Base-by-base conservation (phyloP, 2,797 vertebrate species). In the Alca torda region DNA sequence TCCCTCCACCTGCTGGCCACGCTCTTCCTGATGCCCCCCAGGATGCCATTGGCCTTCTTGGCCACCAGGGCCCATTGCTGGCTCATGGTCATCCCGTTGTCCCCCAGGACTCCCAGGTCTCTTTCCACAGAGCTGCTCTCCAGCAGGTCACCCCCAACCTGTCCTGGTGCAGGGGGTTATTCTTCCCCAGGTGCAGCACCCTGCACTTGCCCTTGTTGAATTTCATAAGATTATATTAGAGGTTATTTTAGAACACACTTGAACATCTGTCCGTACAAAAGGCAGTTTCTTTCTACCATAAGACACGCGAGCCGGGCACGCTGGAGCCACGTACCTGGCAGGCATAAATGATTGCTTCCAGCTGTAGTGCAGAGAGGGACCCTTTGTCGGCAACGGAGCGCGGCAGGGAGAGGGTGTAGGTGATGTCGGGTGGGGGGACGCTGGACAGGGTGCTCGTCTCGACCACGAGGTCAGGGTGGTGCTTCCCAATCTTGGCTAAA, bases 391-490 rank as follows among this genome's bases (percentile, higher is more conserved):
- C 98, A 61, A 98, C 98, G 0, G 94, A 75, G 73, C 96, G 60
- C 0, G 99, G 98, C 92, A 99, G 98, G 69, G 98, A 98, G 33
- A 99, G 98, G 33, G 96, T 97, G 94, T 99, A 99, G 86, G 98
- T 99, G 97, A 99, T 98, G 97, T 99, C 99, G 2, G 99, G 99
- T 3, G 99, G 99, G 18, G 99, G 99, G 25, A 99, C 99, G 0
- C 99, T 99, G 95, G 99, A 99, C 21, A 99, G 97, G 1, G 99
- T 99, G 98, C 99, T 99, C 1, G 99, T 99, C 97, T 99, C 99
- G 72, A 99, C 99, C 88, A 99, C 99, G 1, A 99, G 99, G 98
- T 99, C 99, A 4, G 99, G 99, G 95, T 99, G 99, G 84, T 99
- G 99, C 94, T 98, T 99, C 95, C 99, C 99, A 46, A 99, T 98